Percentiles rank a stretch among this genome's conserved stretches.
phyloP scores from a whole-genome alignment of 2,113 vertebrate species.

The Galeopterus variegatus region DNA sequence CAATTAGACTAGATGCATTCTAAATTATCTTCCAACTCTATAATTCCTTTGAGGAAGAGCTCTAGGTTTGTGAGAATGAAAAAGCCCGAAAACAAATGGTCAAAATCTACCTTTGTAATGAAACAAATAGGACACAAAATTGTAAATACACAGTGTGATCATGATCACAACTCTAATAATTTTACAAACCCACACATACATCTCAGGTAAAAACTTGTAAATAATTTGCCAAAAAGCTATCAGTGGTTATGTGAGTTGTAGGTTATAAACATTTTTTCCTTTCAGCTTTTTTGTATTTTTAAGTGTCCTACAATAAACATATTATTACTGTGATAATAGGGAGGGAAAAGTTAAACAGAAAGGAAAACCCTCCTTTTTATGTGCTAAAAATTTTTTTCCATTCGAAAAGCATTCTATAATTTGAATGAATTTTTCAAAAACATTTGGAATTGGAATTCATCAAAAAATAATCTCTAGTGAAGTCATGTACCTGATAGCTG shows the following conservation, averaged over 20 bases:
- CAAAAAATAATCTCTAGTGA: conserved; percentile 15
- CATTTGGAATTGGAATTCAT: background rate
- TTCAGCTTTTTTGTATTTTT: conserved; percentile 49
- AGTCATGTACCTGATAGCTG: conserved; percentile 24
- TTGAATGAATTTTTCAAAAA: conserved; percentile 66
- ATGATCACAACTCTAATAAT: conserved; percentile 54
- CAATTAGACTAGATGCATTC: conserved; percentile 44
- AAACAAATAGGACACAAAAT: conserved; percentile 56
- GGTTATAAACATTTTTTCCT: conserved; percentile 1
- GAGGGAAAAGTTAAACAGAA: background rate
- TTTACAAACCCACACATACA: background rate
- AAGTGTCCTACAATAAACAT: conserved; percentile 39
- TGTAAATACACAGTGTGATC: background rate
- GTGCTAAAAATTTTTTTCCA: conserved; percentile 47
- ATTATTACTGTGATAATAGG: conserved; percentile 55
- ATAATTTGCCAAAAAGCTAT: conserved; percentile 43
- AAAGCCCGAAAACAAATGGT: conserved; percentile 2
- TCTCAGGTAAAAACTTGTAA: background rate
- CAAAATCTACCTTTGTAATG: conserved; percentile 35
- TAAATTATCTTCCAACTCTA: conserved; percentile 29
- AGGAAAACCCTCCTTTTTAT: conserved; percentile 7
- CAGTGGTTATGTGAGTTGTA: background rate
- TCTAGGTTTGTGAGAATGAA: conserved; percentile 53
- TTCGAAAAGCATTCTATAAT: conserved; percentile 60
- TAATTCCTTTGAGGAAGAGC: conserved; percentile 12